These are phyloP conservation scores for Tetranychus piercei DNA, from an alignment of 2,888 invertebrate genomes.

Conservation along the genomic window DNA sequence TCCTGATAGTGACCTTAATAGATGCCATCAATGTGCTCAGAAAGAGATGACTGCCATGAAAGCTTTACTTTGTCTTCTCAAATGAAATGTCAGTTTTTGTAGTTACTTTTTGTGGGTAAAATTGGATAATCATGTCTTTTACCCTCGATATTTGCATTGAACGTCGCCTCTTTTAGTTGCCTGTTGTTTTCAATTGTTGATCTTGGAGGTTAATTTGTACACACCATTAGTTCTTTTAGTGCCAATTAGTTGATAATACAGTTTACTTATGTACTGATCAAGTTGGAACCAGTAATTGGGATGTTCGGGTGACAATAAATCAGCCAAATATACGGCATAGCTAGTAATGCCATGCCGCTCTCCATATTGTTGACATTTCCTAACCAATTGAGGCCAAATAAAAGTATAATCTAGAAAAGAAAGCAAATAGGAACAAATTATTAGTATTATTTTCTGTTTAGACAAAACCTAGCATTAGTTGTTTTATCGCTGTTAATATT, in stretches of 20 bases:
- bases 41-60: too few species aligned
- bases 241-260: not conserved
- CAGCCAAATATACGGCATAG: not conserved
- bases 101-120: too few species aligned
- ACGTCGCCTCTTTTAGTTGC: not conserved
- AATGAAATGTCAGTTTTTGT: too few species aligned
- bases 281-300: not conserved
- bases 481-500: too few species aligned
- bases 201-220: not conserved
- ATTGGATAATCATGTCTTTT: too few species aligned
- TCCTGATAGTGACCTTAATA: too few species aligned
- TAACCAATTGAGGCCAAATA: constrained; percentile 1
- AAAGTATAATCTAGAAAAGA: not conserved
- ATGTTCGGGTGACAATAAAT: not conserved
- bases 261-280: not conserved
- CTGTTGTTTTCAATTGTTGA: not conserved
- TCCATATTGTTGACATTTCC: not conserved
- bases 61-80: too few species aligned
- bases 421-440: not conserved
- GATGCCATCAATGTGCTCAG: too few species aligned
- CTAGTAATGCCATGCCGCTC: not conserved
- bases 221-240: not conserved
- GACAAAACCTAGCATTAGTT: too few species aligned
- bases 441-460: not conserved
- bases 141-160: not conserved